A percentile compares a stretch with the other conserved stretches of the same genome.
Conservation (phyloP, 2,888 invertebrate species). For the Aethes cnicana region DNA sequence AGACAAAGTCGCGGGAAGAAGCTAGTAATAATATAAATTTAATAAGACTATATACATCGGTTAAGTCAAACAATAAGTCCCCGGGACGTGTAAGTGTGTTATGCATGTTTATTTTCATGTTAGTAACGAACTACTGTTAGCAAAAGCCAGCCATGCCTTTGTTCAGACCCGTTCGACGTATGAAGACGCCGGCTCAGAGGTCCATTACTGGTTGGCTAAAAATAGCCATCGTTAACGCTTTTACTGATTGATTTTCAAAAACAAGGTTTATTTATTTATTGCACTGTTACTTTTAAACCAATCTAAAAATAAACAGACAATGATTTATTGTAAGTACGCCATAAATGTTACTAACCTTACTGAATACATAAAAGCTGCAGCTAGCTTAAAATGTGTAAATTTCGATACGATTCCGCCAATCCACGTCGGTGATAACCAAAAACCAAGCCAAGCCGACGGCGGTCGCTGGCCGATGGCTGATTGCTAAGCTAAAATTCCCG, state of each 20-base stretch:
- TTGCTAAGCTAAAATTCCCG: too few relatives aligned
- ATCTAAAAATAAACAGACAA: constrained; percentile 18
- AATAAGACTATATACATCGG: too few relatives aligned
- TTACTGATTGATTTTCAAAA: constrained; percentile 13
- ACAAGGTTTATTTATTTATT: constrained; percentile 9
- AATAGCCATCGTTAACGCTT: constrained; percentile 1
- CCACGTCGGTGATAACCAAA: constrained; percentile 23
- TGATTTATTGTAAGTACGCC: neutral
- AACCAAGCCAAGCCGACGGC: constrained; percentile 16
- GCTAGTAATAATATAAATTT: too few relatives aligned
- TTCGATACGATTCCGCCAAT: neutral
- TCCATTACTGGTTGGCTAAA: constrained; percentile 12
- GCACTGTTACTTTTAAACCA: constrained; percentile 6
- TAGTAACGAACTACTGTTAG: neutral
- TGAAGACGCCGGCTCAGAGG: constrained; percentile 1
- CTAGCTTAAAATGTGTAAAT: neutral
- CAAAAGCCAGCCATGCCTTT: neutral
- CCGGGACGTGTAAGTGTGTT: too few relatives aligned
- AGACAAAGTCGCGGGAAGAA: too few relatives aligned
- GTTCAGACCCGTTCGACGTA: neutral
- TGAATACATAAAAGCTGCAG: constrained; percentile 10
- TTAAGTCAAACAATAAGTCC: too few relatives aligned
- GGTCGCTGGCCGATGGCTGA: constrained; percentile 28
- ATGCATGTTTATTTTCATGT: neutral
- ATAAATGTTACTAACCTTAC: constrained; percentile 21